Percentiles rank a stretch among this genome's conserved stretches.
Evolutionary conservation across 2,888 invertebrate species (phyloP).

Genomic region (Hirtodrosophila duncani): DNA sequence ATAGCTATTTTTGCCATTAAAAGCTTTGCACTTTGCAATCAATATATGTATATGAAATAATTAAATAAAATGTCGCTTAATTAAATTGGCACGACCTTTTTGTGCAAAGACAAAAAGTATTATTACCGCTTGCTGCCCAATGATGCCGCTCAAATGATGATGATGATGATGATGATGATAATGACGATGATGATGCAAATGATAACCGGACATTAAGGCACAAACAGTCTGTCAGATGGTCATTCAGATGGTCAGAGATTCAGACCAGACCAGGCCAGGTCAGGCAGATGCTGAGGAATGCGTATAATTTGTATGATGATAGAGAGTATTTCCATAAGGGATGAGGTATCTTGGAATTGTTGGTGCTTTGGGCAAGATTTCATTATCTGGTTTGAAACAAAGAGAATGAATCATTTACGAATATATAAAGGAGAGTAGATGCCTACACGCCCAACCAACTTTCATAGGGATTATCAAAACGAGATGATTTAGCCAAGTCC

Average conservation of each 20-base stretch:
- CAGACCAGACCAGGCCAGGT: constrained; percentile 25
- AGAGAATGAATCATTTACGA: no score
- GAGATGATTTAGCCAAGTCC: no score
- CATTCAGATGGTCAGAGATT: no score
- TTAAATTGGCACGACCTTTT: constrained; percentile 65
- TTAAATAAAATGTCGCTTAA: constrained; percentile 63
- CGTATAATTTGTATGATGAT: constrained; percentile 54
- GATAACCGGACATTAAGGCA: constrained; percentile 34
- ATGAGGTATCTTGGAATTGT: no score
- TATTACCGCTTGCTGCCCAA: neutral
- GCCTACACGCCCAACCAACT: no score
- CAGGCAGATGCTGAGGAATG: constrained; percentile 44
- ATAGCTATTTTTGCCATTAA: constrained; percentile 52
- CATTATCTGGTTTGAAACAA: no score
- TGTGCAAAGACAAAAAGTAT: constrained; percentile 26
- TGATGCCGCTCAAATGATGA: constrained; percentile 10
- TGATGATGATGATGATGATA: constrained; percentile 3
- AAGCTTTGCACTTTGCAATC: constrained; percentile 59
- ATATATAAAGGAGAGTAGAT: no score
- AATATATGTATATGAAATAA: constrained; percentile 48
- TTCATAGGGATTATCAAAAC: no score
- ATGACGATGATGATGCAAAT: constrained; percentile 38
- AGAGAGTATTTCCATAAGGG: no score
- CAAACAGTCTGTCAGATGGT: constrained; percentile 4
- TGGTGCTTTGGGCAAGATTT: no score